These are phyloP conservation scores for Calliphora vicina DNA, from an alignment of 1,140 invertebrate species.

Conservation along the genomic window DNA sequence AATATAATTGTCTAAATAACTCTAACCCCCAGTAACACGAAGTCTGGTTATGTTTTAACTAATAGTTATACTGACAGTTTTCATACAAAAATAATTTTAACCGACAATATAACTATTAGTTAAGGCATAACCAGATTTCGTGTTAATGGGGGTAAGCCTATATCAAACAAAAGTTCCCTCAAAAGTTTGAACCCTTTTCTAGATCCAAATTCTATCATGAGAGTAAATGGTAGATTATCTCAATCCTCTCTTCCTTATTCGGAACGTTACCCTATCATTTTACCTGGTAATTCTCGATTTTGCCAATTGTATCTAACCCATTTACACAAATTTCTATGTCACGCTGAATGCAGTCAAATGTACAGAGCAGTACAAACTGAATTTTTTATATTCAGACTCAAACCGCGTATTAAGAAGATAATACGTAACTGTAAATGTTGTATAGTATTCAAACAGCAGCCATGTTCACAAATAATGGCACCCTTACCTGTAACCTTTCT, in stretches of 20 bases:
- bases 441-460: background rate
- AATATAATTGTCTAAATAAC: background rate
- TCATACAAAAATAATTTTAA: no score
- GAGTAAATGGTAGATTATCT: slow-evolving; percentile 15
- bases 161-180: background rate
- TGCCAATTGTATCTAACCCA: background rate
- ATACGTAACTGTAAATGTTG: background rate
- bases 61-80: no score
- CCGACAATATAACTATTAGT: no score
- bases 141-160: background rate
- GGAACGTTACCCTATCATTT: background rate
- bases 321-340: background rate
- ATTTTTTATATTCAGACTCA: background rate
- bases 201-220: background rate
- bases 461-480: slow-evolving; percentile 19
- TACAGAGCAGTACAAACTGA: background rate
- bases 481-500: background rate
- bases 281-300: slow-evolving; percentile 9
- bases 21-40: no score
- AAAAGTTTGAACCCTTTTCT: background rate
- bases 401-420: background rate
- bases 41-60: no score
- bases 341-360: slow-evolving; percentile 1
- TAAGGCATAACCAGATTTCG: no score
- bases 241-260: background rate